phyloP scores from a whole-genome alignment of 2,797 vertebrate genomes.

The Leptodactylus fallax region DNA sequence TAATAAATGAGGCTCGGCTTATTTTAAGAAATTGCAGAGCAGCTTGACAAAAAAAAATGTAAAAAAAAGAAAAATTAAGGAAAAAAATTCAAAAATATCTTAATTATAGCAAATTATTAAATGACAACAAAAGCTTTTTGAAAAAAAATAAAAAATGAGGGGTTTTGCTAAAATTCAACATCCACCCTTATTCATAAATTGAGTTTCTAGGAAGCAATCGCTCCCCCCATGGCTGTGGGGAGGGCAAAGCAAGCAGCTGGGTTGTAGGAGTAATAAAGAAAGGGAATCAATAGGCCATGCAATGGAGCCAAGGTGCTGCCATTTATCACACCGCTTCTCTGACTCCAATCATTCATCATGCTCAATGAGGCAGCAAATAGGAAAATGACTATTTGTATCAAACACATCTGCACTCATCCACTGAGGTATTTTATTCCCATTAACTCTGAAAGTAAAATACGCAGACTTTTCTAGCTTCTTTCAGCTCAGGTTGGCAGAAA shows the following conservation, averaged over 20 bases:
- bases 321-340: conserved; percentile 99
- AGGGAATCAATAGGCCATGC: conserved; percentile 99
- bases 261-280: conserved; percentile 99
- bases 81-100: neutral
- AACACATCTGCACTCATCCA: conserved; percentile 99
- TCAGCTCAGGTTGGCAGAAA: conserved; percentile 88
- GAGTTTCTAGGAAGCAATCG: conserved; percentile 86
- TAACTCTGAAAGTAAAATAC: conserved; percentile 99
- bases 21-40: no score
- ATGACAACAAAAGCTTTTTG: conserved; percentile 76
- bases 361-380: conserved; percentile 99
- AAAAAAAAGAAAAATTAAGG: neutral
- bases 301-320: conserved; percentile 99
- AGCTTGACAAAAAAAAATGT: neutral
- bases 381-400: conserved; percentile 99
- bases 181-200: conserved; percentile 86
- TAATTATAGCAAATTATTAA: conserved; percentile 52
- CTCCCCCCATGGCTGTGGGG: conserved; percentile 82
- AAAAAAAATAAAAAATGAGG: conserved; percentile 65
- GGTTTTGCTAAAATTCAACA: conserved; percentile 80
- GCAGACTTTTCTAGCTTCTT: conserved; percentile 96
- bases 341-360: conserved; percentile 99
- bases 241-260: conserved; percentile 99
- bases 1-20: conserved; percentile 40
- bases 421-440: conserved; percentile 99